Conservation (phyloP, 2,113 vertebrate genomes). For the Peromyscus polionotus region DNA sequence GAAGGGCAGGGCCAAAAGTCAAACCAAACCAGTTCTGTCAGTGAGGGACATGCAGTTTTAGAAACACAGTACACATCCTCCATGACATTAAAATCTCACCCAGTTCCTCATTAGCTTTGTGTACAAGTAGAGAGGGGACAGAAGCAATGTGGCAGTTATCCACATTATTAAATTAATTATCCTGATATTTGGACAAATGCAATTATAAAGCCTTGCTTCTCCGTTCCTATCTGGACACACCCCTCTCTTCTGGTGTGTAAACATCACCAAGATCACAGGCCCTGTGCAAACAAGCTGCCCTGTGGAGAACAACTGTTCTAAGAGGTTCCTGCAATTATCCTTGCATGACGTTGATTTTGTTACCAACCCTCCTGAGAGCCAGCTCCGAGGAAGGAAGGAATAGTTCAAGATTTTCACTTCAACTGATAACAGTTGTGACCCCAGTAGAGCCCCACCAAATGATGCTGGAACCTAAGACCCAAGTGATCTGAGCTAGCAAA, state of each 20-base stretch:
- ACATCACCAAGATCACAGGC: not conserved
- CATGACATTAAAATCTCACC: slow-evolving; percentile 35
- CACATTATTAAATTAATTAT: slow-evolving; percentile 38
- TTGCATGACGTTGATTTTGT: not conserved
- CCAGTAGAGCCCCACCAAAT: not conserved
- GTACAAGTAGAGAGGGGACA: not conserved
- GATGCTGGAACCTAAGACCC: slow-evolving; percentile 32
- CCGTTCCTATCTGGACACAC: not conserved
- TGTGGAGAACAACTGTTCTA: not conserved
- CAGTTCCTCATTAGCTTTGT: slow-evolving; percentile 29
- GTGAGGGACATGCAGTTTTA: slow-evolving; percentile 9
- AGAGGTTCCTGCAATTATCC: slow-evolving; percentile 50
- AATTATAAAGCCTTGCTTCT: not conserved
- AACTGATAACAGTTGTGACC: slow-evolving; percentile 12
- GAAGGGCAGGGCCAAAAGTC: slow-evolving; percentile 75
- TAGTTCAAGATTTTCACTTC: slow-evolving; percentile 7
- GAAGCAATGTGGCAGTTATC: not conserved
- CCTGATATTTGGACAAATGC: not conserved
- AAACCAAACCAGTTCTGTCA: slow-evolving; percentile 57
- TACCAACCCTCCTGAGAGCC: not conserved
- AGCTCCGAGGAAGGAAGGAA: not conserved
- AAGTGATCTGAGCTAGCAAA: slow-evolving; percentile 34
- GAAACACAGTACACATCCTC: not conserved
- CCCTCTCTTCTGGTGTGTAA: not conserved
- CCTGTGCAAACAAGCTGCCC: not conserved